Evolutionary conservation across 2,888 invertebrate genomes (phyloP), one percentile per base, ranked within the genome.

Genomic region (Cyaniris semiargus): DNA sequence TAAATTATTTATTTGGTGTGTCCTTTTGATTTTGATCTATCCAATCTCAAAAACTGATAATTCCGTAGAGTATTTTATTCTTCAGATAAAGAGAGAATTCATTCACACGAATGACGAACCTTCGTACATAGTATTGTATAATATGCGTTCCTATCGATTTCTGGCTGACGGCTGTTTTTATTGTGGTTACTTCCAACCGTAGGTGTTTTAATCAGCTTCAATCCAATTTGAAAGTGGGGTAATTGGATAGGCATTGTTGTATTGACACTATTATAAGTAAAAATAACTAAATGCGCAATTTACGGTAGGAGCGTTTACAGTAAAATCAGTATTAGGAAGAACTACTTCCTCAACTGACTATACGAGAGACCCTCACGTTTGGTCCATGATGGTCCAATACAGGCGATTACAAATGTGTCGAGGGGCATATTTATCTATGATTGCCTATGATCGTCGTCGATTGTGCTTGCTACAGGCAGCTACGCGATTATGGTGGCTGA

Each of bases 171-270:
- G 5, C 4, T 15, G 34, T 71, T 38, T 70, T 71, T 71, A 71
- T 38, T 18, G 23, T 23, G 58, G 58, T 21, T 0, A 8, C 10
- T 13, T 23, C 27, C 27, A 27, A 66, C 21, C 66, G 27, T 66
- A 31, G 71, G 71, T 71, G 71, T 34, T 38, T 34, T 38, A 71
- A 38, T 71, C 71, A n/a, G 71, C 10, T 38, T 34, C 71, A 38
- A 71, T 71, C 71, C 71, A 71, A 71, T 71, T 71, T 71, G 71
- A 71, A n/a, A 38, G 71, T 38, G 3, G 21, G 7, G 34, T 34
- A 71, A 71, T 71, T 15, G 38, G 38, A 71, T 34, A 71, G n/a
- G 38, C 18, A 38, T 71, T 38, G 71, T 71, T 38, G 1, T 21
- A 13, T n/a, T 6, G 21, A 66, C 27, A 66, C 27, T 66, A 21